These are phyloP conservation scores for Salvelinus namaycush DNA, from an alignment of 2,113 vertebrate genomes.

Conservation along the genomic window DNA sequence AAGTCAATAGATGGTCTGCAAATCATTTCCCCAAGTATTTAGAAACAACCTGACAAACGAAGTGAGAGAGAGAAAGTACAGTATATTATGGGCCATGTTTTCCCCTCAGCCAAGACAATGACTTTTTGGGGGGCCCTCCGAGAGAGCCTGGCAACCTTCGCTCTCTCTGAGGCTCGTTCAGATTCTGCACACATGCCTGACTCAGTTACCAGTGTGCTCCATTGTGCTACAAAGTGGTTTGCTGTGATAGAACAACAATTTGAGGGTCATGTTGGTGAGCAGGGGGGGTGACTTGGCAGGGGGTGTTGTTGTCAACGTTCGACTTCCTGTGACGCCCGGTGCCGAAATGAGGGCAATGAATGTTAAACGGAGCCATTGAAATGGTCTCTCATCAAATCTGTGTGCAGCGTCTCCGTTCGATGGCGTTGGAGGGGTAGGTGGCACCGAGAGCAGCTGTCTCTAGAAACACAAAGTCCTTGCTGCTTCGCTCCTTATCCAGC, in stretches of 20 bases:
- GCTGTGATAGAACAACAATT: constrained; percentile 18
- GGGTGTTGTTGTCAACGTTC: constrained; percentile 6
- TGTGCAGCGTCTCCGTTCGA: constrained; percentile 15
- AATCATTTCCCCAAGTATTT: background rate
- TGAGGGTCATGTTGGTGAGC: constrained; percentile 1
- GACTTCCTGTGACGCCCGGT: background rate
- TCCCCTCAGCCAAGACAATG: background rate
- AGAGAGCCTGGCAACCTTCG: background rate
- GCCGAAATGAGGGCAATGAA: constrained; percentile 26
- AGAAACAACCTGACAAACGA: background rate
- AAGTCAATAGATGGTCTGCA: background rate
- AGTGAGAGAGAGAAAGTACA: background rate
- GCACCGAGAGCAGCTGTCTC: constrained; percentile 20
- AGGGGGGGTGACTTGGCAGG: background rate
- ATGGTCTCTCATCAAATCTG: constrained; percentile 45
- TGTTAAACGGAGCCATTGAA: constrained; percentile 25
- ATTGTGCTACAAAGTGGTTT: constrained; percentile 16
- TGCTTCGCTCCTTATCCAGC: constrained; percentile 18
- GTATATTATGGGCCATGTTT: background rate
- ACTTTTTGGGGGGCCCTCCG: too few relatives aligned
- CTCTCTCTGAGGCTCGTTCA: background rate
- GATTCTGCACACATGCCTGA: background rate
- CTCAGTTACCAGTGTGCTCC: constrained; percentile 5
- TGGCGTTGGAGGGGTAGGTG: constrained; percentile 37
- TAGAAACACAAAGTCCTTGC: constrained; percentile 18